Evolutionary conservation across 2,797 vertebrate species (phyloP), one percentile per base, ranked within the genome.

Genomic region (Poeciliopsis paucimaculata): DNA sequence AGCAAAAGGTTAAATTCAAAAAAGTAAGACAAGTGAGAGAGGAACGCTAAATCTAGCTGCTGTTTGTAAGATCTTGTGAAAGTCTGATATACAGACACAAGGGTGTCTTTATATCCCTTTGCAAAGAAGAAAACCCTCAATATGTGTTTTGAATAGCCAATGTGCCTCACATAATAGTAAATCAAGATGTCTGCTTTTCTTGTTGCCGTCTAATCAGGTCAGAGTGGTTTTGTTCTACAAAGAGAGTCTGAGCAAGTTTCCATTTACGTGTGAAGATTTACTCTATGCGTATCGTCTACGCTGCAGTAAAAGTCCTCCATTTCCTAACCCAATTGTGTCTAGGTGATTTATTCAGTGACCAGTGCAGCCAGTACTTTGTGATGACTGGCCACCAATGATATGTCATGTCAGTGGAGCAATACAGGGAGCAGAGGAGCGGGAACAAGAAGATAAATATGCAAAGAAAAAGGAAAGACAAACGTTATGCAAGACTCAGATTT

Each of bases 341-440:
- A 81, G 36, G 83, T 94, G 94, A 95, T 96, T 95, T 93, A 95
- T 95, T 84, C 90, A 75, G 55, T 81, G 89, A 93, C 90, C 89
- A 91, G 89, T 46, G 81, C 88, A 88, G 89, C 86, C 64, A 68
- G 64, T 39, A 18, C 78, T 77, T 84, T 85, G 84, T 82, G 88
- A 90, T 87, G 87, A 91, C 78, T 91, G 88, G 89, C 88, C 91
- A 82, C 79, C 92, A 94, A 94, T 94, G 91, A 94, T 90, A 80
- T 91, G 92, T 90, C 91, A 91, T 88, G 87, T 91, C 83, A 75
- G 75, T 68, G 77, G 72, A 77, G 51, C 72, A 88, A 49, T 70
- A 60, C 82, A 53, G 23, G 28, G 60, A 79, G 78, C 46, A 51
- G 68, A 77, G 16, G 31, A 47, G 60, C 57, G 20, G 64, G 20